Base-by-base conservation (phyloP, 2,113 vertebrate species). In the Scortum barcoo region DNA sequence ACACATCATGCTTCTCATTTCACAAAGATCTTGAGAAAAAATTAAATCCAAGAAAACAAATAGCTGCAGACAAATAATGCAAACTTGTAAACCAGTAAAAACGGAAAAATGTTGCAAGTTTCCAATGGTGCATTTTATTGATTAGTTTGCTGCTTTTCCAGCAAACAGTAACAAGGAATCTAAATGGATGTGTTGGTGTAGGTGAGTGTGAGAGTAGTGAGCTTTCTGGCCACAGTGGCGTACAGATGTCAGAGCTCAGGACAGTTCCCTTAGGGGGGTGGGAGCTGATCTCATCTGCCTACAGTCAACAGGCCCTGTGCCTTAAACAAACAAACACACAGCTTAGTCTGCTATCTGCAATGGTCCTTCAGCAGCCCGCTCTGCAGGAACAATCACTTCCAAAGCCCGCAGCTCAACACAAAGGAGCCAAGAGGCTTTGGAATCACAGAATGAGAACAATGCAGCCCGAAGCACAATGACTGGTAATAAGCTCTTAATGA, bases 311-410 rank as follows among this genome's bases (percentile, higher is more conserved):
- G 90, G 81, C 88, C 89, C 86, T 75, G 85, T 92, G 89, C 91
- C 88, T 93, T 93, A 94, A 94, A 94, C 91, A 93, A 94, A 94
- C 93, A 94, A 88, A 92, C 92, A 90, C 84, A 86, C 72, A 92
- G 89, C 78, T 91, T 92, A 91, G 70, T 71, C 85, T 84, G 81
- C 83, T 93, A 93, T 93, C 91, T 93, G 86, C 66, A 85, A 92
- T 92, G 87, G 90, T 84, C 80, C 84, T 91, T 89, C 84, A 88
- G 82, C 88, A 86, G 84, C 57, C 85, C n/a, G 42, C 90, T 86
- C 90, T 85, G 71, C 88, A 87, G 89, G 80, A 92, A 93, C 92
- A 92, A 92, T 94, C 85, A 88, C 86, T 90, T 91, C 88, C 88
- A 93, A 93, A 94, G 86, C 90, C 87, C 5, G 56, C 57, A 91